Evolutionary conservation across 2,113 vertebrate genomes (phyloP).

Genomic region (Marcusenius ussheri): DNA sequence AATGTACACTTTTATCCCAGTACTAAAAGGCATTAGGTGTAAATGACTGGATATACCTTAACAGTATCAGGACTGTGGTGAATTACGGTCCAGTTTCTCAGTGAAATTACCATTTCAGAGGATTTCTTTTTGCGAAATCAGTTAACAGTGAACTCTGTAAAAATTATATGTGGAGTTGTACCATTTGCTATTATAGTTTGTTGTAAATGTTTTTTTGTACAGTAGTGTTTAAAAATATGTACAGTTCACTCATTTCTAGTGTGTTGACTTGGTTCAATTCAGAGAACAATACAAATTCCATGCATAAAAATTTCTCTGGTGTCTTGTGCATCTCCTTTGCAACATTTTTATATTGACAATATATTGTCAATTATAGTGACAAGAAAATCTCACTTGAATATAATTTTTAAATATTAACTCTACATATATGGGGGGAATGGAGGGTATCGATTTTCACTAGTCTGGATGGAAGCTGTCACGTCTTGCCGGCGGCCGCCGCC

Average conservation of each 20-base stretch:
- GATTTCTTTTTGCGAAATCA: slow-evolving; percentile 10
- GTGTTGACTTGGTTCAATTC: neutral
- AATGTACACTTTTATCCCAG: neutral
- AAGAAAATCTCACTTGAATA: neutral
- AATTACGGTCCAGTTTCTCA: neutral
- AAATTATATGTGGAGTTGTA: neutral
- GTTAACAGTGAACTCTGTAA: neutral
- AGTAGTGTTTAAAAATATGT: neutral
- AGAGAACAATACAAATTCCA: neutral
- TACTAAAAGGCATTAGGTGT: neutral
- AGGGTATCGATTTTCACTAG: neutral
- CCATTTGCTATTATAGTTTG: neutral
- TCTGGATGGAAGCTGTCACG: neutral
- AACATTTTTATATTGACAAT: neutral
- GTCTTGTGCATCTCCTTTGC: neutral
- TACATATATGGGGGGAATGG: neutral
- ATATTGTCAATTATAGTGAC: neutral
- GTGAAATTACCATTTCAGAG: neutral
- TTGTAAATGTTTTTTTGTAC: neutral
- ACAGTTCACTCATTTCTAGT: neutral
- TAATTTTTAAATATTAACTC: neutral
- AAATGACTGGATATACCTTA: neutral
- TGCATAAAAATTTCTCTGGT: neutral
- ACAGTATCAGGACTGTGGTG: neutral
- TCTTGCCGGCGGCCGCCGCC: neutral